Base-by-base conservation (phyloP, 2,113 vertebrate species). In the Ochotona princeps region DNA sequence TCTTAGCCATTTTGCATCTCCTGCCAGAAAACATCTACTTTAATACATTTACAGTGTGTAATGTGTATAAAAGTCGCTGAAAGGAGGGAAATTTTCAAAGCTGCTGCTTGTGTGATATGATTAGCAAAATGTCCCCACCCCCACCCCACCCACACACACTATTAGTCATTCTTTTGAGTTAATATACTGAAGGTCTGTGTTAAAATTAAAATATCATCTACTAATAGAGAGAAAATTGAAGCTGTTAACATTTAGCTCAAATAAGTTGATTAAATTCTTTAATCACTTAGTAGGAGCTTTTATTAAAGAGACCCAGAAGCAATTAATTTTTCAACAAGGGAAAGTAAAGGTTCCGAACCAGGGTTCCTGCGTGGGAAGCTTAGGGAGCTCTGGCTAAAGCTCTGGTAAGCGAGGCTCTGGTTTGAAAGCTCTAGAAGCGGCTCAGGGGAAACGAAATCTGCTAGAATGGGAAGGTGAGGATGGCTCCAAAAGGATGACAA, bases 161-260 rank as follows among this genome's bases (percentile, higher is more conserved):
- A 94, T 96, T 96, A 96, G 67, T 94, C 95, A 94, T 91, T 97
- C 83, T 67, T 94, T 91, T 93, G 94, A 93, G 76, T 96, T 96
- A 96, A 94, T 92, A 92, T 32, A 82, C 70, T 89, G 89, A 95
- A 96, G 49, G 30, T 63, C 67, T 95, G 63, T 81, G 65, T 96
- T 95, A 95, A 94, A 95, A 96, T 95, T 92, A 93, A 96, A 96
- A 94, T 92, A 96, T 92, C 94, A 95, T 93, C 88, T 94, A 69
- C 83, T 95, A 96, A 94, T 93, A 88, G 92, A 91, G 88, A 96
- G 89, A 93, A 83, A 95, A 95, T 95, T 94, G 87, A 95, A 96
- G 76, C 87, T 92, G 91, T 94, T 96, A 94, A 91, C 80, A 96
- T 72, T 95, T 83, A 94, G 61, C 73, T 94, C 78, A 74, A 92